These are phyloP conservation scores for Ceratotherium simum DNA, from an alignment of 2,113 vertebrate genomes.

Conservation along the genomic window DNA sequence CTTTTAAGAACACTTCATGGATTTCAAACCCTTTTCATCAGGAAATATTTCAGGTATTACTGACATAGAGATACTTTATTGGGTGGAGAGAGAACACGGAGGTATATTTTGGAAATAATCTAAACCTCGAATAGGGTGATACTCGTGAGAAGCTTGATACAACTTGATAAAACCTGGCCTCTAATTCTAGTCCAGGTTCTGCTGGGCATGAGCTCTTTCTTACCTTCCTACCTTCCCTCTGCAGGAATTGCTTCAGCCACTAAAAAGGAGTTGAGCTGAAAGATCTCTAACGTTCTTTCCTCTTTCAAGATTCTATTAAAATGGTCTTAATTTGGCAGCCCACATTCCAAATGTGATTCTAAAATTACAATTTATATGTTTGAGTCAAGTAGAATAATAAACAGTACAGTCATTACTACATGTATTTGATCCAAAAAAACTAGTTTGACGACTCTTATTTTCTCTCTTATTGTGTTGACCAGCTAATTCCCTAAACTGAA, in stretches of 20 bases:
- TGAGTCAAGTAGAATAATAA: not conserved
- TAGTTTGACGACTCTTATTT: not conserved
- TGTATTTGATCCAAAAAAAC: not conserved
- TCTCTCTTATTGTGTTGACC: not conserved
- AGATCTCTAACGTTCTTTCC: not conserved
- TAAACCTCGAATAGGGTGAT: not conserved
- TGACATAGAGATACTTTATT: not conserved
- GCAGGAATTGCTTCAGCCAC: not conserved
- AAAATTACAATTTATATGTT: not conserved
- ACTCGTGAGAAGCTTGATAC: not conserved
- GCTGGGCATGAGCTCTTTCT: not conserved
- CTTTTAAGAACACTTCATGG: not conserved
- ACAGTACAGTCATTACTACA: not conserved
- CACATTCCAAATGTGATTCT: not conserved
- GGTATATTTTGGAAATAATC: not conserved
- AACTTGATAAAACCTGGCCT: not conserved
- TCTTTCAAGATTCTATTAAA: not conserved
- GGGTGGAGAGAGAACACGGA: not conserved
- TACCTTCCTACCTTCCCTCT: not conserved
- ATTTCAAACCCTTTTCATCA: not conserved
- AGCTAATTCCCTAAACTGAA: not conserved
- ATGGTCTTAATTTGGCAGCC: not conserved
- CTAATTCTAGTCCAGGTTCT: not conserved
- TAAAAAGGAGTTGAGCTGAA: not conserved
- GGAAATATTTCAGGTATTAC: not conserved